Base-by-base conservation (phyloP, 2,797 vertebrate genomes). In the Acrossocheilus fasciatus region DNA sequence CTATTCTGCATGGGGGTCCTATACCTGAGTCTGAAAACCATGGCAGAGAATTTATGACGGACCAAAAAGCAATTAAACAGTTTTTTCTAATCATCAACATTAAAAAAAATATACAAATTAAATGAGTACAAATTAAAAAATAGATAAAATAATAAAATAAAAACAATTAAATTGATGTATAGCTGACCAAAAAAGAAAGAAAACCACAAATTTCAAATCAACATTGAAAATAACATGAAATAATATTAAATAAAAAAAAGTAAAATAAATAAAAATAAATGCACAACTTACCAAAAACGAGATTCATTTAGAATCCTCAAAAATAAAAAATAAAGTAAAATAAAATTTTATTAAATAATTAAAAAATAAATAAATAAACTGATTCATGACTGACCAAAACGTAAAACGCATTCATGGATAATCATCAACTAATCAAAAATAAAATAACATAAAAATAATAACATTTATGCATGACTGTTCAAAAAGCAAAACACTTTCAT, bases 1-100 rank as follows among this genome's bases (percentile, higher is more conserved):
- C 89, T 95, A 95, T 94, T 83, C 88, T 86, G 84, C 72, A 73
- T 84, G 74, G 83, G 75, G 87, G 87, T 89, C 88, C 52, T 85
- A 75, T 59, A 45, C 80, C 75, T 45, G 17, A 82, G 54, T 90
- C 88, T 88, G 86, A 75, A 74, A 77, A 11, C 26, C 39, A 77
- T 89, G 90, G 91, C 83, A 26, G 74, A 18, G 62, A 26, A 68
- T 59, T 62, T 62, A 87, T 20, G 30, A 72, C 54, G 36, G 30
- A 12, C 10, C 45, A 66, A 75, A 86, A 18, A 70, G 18, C 11
- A 75, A 36, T 20, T 36, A 57, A 77, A 36, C 4, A 3, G 11
- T 57, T 4, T 39, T 52, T 73, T 23, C 8, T 41, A 41, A 41
- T 45, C 23, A 73, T 73, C 12, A 47, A 17, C 39, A 73, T 34